These are phyloP conservation scores for Drosophila kikkawai DNA, from an alignment of 1,140 invertebrate species.

Conservation along the genomic window DNA sequence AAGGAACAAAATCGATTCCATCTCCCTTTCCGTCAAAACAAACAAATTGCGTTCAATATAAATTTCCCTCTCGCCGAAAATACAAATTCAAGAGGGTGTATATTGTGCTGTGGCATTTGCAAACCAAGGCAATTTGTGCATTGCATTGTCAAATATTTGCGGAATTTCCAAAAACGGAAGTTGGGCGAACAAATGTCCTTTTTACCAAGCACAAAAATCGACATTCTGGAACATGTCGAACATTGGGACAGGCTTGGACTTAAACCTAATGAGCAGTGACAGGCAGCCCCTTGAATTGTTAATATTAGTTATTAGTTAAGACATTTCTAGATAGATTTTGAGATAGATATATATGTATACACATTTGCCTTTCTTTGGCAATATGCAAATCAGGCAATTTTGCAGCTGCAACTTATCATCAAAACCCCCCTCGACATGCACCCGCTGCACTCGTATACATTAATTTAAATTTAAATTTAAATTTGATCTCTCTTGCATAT, in stretches of 20 bases:
- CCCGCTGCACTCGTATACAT: slow-evolving; percentile 25
- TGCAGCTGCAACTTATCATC: slow-evolving; percentile 34
- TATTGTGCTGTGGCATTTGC: slow-evolving; percentile 22
- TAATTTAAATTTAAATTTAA: slow-evolving; percentile 68
- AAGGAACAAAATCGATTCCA: slow-evolving; percentile 25
- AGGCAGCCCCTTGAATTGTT: slow-evolving; percentile 63
- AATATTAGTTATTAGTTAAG: slow-evolving; percentile 61
- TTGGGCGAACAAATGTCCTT: slow-evolving; percentile 48
- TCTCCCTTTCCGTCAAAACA: slow-evolving; percentile 32
- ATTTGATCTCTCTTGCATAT: slow-evolving; percentile 43
- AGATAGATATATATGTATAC: slow-evolving; percentile 27
- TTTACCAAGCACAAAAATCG: slow-evolving; percentile 29
- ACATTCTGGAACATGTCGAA: slow-evolving; percentile 4
- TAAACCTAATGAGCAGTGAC: slow-evolving; percentile 61
- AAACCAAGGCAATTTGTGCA: slow-evolving; percentile 47
- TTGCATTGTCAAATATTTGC: slow-evolving; percentile 68
- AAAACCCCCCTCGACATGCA: not conserved
- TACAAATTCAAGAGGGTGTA: not conserved
- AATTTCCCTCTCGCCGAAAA: slow-evolving; percentile 30
- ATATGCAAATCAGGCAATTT: slow-evolving; percentile 54
- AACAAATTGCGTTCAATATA: slow-evolving; percentile 42
- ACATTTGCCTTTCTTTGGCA: slow-evolving; percentile 16
- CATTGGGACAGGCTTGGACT: slow-evolving; percentile 11
- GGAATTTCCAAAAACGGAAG: slow-evolving; percentile 32
- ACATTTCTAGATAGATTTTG: slow-evolving; percentile 16